These are phyloP conservation scores for Lutjanus erythropterus DNA, from an alignment of 2,113 vertebrate species.

Conservation along the genomic window DNA sequence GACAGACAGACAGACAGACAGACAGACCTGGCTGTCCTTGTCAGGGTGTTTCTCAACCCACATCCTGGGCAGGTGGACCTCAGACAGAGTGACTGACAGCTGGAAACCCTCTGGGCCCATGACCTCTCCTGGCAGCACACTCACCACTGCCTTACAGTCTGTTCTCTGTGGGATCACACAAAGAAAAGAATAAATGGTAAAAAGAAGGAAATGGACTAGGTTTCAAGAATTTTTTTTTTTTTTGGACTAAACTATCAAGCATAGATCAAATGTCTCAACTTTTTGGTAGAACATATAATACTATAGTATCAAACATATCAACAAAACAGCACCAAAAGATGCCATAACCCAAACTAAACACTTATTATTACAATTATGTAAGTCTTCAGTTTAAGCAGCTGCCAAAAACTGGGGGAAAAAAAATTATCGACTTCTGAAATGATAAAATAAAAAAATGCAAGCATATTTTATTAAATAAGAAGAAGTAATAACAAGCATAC, in stretches of 20 bases:
- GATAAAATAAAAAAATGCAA: no score
- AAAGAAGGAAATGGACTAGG: neutral
- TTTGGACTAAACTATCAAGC: neutral
- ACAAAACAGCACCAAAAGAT: neutral
- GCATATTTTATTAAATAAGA: no score
- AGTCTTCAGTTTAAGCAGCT: no score
- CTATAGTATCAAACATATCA: neutral
- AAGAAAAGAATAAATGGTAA: neutral
- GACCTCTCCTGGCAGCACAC: conserved; percentile 81
- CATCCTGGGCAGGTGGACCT: conserved; percentile 89
- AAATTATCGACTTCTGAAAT: no score
- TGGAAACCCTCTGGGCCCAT: conserved; percentile 85
- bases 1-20: conserved; percentile 50
- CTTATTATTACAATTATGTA: no score
- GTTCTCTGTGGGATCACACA: conserved; percentile 80
- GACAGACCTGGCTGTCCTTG: conserved; percentile 87
- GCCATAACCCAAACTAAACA: neutral
- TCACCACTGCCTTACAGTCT: conserved; percentile 88
- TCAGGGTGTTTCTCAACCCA: conserved; percentile 91
- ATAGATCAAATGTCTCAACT: neutral
- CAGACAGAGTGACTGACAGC: conserved; percentile 82
- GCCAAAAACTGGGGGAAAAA: no score
- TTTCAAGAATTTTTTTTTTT: neutral
- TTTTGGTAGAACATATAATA: no score
- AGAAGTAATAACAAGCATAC: no score